Conservation (phyloP, 2,113 vertebrate species). For the Chamaetylas fuelleborni region DNA sequence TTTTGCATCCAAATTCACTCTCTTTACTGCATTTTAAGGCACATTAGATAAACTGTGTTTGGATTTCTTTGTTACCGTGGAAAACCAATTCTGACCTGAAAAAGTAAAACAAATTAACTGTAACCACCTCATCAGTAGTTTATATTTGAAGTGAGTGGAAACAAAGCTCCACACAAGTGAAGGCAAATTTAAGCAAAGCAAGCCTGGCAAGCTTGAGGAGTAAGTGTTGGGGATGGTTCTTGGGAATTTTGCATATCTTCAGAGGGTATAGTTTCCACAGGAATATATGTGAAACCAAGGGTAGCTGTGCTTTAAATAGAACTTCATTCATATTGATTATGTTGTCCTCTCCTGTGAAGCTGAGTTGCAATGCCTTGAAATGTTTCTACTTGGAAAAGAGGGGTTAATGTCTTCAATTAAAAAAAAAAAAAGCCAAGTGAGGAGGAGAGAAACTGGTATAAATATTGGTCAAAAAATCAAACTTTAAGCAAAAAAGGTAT, state of each 20-base stretch:
- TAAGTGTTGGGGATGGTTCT: neutral
- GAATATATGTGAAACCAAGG: neutral
- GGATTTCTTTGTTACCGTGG: neutral
- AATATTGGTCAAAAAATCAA: neutral
- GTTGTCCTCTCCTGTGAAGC: neutral
- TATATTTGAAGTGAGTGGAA: neutral
- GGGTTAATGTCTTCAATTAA: neutral
- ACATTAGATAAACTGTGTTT: accelerated
- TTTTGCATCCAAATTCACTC: neutral
- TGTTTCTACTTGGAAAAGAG: neutral
- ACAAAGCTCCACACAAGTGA: neutral
- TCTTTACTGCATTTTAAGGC: neutral
- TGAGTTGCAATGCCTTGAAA: neutral
- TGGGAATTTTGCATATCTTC: neutral
- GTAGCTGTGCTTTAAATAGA: neutral
- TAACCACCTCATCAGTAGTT: neutral
- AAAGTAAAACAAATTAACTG: neutral
- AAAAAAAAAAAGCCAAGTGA: neutral
- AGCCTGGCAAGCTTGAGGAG: neutral
- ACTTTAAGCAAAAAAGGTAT: neutral
- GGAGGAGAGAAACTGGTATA: neutral
- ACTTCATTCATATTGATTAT: neutral
- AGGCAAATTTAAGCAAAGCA: neutral
- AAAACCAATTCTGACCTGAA: neutral
- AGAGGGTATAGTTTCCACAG: neutral